Base-by-base conservation (phyloP, 2,797 vertebrate species). In the Pseudopleuronectes americanus region DNA sequence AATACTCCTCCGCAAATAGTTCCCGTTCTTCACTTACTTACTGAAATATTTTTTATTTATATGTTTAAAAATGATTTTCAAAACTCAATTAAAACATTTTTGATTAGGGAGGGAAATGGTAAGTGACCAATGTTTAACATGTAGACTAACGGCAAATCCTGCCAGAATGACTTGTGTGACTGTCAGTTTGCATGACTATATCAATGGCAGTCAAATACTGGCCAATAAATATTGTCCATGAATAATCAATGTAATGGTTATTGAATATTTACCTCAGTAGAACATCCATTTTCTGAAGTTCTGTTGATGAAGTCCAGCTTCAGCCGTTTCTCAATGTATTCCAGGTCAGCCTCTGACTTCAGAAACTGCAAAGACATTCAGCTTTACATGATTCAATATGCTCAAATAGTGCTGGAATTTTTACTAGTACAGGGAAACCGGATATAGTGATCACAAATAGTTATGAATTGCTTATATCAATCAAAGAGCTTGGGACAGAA, bases 341-440 rank as follows among this genome's bases (percentile, higher is more conserved):
- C 95, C 95, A 99, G 91, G 87, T 98, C 96, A 64, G 96, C 95
- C 84, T 98, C 96, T 17, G 96, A 96, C 89, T 97, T 97, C 94
- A 96, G 95, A 92, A 99, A 98, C 97, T 99, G 90, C 92, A 94
- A 93, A 77, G 66, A 90, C 43, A 91, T 38, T 57, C 38, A 51
- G 47, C 14, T 5, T 81, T 70, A 38, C 10, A 12, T 13, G 12
- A 12, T 38, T 38, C 36, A 38, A 38, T 13, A 38, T 17, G 41
- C 16, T 17, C 16, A 43, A 43, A 17, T 17, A 17, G 41, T 43
- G 16, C 14, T 17, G 41, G 16, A 43, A 4, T 6, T 17, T 43
- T 43, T 16, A 41, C 38, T 41, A 16, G 38, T 16, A 41, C 4
- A 33, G 31, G 31, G 31, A 33, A 33, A 9, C 9, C 9, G 9